Conservation (phyloP, 2,797 vertebrate genomes). For the Scomberomorus guttatus region DNA sequence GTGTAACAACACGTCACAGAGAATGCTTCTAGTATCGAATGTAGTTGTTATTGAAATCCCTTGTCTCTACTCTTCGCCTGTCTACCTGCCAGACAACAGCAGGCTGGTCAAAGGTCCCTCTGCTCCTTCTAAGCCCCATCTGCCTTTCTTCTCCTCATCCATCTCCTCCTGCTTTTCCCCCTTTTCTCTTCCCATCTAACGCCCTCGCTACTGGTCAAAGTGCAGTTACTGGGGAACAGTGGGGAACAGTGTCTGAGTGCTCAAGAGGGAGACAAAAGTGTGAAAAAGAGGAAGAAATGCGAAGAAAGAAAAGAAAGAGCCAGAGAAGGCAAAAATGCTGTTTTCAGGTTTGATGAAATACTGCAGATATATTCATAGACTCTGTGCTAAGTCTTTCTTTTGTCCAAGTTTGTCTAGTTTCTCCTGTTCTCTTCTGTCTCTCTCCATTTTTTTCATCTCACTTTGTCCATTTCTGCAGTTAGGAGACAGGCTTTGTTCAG, state of each 20-base stretch:
- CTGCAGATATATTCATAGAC: constrained; percentile 21
- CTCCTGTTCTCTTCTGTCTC: constrained; percentile 7
- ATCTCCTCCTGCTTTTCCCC: background rate
- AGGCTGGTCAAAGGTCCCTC: constrained; percentile 52
- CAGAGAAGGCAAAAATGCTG: background rate
- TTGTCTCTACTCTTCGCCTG: constrained; percentile 18
- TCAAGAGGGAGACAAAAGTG: constrained; percentile 2
- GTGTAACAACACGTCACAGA: background rate
- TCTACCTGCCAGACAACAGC: constrained; percentile 38
- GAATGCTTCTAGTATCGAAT: constrained; percentile 8
- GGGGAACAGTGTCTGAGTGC: constrained; percentile 11
- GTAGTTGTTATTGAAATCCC: constrained; percentile 32
- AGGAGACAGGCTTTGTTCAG: constrained; percentile 39
- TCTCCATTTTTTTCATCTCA: constrained; percentile 6
- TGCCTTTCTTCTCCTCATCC: constrained; percentile 36
- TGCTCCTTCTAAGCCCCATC: constrained; percentile 46
- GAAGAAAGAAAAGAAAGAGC: constrained; percentile 12
- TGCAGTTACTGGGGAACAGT: constrained; percentile 32
- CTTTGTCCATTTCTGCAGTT: constrained; percentile 28
- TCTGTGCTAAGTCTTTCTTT: constrained; percentile 24
- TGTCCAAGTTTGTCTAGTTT: constrained; percentile 3
- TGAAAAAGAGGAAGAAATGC: constrained; percentile 5
- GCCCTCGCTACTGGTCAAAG: constrained; percentile 42
- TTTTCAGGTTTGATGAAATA: constrained; percentile 35
- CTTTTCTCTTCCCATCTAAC: constrained; percentile 28